Conservation (phyloP, 1,140 invertebrate genomes). For the Drosophila pandora region DNA sequence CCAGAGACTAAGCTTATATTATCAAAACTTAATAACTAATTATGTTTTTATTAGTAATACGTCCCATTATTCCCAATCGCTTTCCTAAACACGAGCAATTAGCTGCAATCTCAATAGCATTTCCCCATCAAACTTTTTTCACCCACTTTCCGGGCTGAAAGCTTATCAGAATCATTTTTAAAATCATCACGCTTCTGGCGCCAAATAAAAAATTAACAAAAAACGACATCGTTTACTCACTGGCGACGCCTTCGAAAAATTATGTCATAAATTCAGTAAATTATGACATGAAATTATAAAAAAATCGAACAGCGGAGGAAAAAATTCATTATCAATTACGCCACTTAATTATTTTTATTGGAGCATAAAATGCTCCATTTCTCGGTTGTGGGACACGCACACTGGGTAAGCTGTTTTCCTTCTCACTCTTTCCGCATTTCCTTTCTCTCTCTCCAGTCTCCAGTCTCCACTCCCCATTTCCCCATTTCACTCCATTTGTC, state of each 20-base stretch:
- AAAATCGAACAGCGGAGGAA: slow-evolving; percentile 23
- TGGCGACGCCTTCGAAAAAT: slow-evolving; percentile 39
- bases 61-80: background rate
- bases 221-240: slow-evolving; percentile 5
- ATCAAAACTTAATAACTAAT: background rate
- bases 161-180: slow-evolving; percentile 41
- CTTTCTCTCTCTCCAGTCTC: background rate
- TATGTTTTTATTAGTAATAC: background rate
- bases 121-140: background rate
- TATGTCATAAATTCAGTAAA: slow-evolving; percentile 62
- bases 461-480: no score
- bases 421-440: background rate
- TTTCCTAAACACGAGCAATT: slow-evolving; percentile 24
- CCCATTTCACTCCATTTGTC: slow-evolving; percentile 24
- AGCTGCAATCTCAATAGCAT: slow-evolving; percentile 39
- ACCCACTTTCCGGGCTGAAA: background rate
- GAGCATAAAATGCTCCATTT: slow-evolving; percentile 82
- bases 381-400: slow-evolving; percentile 44
- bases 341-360: slow-evolving; percentile 82
- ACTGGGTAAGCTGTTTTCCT: slow-evolving; percentile 2
- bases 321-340: slow-evolving; percentile 81
- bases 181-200: slow-evolving; percentile 40
- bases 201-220: slow-evolving; percentile 6
- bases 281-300: slow-evolving; percentile 64
- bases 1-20: background rate